Base-by-base conservation (phyloP, 2,797 vertebrate species). In the Hafferia zeledoni region DNA sequence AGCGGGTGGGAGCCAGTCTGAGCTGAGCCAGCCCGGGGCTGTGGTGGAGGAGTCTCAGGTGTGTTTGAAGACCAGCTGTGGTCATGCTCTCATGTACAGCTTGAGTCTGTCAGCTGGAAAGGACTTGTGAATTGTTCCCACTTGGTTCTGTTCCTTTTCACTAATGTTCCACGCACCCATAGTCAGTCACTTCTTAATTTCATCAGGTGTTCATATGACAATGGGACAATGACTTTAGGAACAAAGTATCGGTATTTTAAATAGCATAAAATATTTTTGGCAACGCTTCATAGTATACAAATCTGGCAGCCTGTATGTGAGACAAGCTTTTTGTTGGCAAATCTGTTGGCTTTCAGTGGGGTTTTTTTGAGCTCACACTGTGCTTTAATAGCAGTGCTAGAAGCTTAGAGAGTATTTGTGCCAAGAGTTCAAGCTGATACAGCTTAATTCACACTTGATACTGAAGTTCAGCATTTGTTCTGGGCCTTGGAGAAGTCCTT, bases 31-130 rank as follows among this genome's bases (percentile, higher is more conserved):
- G 64, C 84, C 98, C 4, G 98, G 96, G 95, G 49, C 98, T 71
- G 96, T 63, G 9, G 77, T 56, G 12, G 99, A 99, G 50, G 84
- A 98, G 11, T 94, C 97, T 41, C 97, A 97, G 98, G 98, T 98
- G 91, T 22, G 83, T 41, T 13, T 47, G 43, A 16, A 35, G 33
- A 24, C 35, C 41, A 19, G 11, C 25, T 22, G 0, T 41, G 35
- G 20, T 31, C n/a, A 0, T 68, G 5, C 17, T 37, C 19, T 2
- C 33, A 11, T 18, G 25, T 52, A 31, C 43, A 78, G 41, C 63
- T 77, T 39, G 63, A 70, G 16, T 47, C 49, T 17, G 5, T 47
- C 71, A 47, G 33, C 53, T 47, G 6, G 28, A 35, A 35, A 47
- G 47, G 53, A 33, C 39, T 70, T 35, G 37, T 1, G 3, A 25